Evolutionary conservation across 2,888 invertebrate species (phyloP), one percentile per base, ranked within the genome.

Genomic region (Melolontha melolontha): DNA sequence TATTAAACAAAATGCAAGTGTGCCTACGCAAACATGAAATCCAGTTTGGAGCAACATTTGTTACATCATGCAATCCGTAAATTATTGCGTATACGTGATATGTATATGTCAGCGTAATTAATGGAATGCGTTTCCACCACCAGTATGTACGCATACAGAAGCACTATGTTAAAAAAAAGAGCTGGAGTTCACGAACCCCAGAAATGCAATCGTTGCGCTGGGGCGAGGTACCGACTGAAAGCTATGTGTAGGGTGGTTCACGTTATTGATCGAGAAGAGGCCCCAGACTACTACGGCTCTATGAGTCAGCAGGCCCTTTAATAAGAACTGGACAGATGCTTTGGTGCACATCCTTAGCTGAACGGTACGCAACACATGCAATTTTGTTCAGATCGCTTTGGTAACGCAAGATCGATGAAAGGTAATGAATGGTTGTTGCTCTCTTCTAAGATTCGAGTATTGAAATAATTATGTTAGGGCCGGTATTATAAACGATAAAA

Each of bases 241-340:
- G 76, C 72, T 75, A 70, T 73, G 70, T 70, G 69, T 62, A 51
- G 70, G 70, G 70, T 70, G 67, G 71, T 72, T 67, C 66, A 64
- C 41, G 66, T 54, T 73, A 74, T 74, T 74, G 74, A 74, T 74
- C 74, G 72, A 50, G 71, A 72, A 71, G 69, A 70, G 70, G 71
- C 68, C 67, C 71, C 69, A 73, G 70, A 69, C 72, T 70, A 67
- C 69, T 70, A 69, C 71, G 42, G 51, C 66, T 64, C 67, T 69
- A 66, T 72, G 73, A 73, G 70, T 73, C 73, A 71, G 66, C 73
- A 66, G 70, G 66, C 69, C 68, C 71, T 39, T 69, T 73, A 71
- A 70, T 71, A 70, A 64, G 67, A 67, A 65, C 57, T 67, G 71
- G 71, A 68, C 70, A 68, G 67, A 70, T 70, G 66, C 62, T 47